Evolutionary conservation across 2,113 vertebrate species (phyloP).

Genomic region (Saguinus imperator): DNA sequence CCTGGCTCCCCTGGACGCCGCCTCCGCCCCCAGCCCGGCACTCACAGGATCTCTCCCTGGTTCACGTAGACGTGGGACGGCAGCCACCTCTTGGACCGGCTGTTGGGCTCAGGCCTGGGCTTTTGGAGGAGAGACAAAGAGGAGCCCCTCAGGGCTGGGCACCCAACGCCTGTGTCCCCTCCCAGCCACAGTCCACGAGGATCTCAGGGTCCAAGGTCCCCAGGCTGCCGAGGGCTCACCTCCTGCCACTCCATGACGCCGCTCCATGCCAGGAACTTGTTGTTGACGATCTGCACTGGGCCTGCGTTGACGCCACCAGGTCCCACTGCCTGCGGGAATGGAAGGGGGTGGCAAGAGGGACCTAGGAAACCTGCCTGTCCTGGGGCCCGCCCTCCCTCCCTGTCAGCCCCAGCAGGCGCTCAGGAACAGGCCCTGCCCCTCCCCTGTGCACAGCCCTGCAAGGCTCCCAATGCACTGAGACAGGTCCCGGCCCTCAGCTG

Average conservation of each 20-base stretch:
- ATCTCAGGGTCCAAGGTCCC: accelerated
- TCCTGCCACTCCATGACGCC: conserved; percentile 95
- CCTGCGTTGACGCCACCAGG: background rate
- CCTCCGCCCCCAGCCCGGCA: background rate
- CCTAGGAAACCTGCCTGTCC: background rate
- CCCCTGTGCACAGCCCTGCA: background rate
- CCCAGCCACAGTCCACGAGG: accelerated
- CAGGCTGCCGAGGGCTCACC: conserved; percentile 77
- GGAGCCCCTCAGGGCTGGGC: background rate
- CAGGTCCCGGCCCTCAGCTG: background rate
- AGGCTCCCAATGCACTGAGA: accelerated
- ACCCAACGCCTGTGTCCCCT: background rate
- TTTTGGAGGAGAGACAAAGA: conserved; percentile 82
- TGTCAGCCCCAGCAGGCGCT: conserved; percentile 12
- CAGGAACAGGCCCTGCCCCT: too few species aligned
- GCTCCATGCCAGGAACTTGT: conserved; percentile 93
- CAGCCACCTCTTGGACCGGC: conserved; percentile 91
- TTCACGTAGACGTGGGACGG: conserved; percentile 94
- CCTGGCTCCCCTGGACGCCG: accelerated
- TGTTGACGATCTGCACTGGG: conserved; percentile 84
- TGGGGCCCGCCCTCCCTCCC: conserved; percentile 53
- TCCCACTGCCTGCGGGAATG: conserved; percentile 34
- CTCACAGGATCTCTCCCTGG: conserved; percentile 96
- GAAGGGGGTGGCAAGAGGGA: background rate
- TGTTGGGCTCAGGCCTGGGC: conserved; percentile 92